Conservation (phyloP, 2,888 invertebrate species). For the Zelleria hepariella region DNA sequence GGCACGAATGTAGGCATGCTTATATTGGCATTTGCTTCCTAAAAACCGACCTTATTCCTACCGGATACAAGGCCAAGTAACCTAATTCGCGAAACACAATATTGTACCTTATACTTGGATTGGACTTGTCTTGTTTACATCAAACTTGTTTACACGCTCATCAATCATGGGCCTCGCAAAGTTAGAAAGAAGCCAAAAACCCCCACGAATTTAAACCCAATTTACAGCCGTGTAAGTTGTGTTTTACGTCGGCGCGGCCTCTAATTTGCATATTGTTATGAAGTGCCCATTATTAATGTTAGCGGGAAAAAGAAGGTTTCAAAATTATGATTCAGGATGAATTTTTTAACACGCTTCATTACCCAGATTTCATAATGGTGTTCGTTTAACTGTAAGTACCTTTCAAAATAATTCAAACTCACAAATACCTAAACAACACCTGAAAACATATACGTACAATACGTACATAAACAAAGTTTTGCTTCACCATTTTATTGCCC, state of each 20-base stretch:
- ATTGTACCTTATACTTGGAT: neutral
- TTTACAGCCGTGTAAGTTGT: neutral
- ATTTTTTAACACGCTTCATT: neutral
- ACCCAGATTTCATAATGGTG: neutral
- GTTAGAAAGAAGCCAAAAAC: neutral
- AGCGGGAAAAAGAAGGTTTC: neutral
- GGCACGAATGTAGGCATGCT: neutral
- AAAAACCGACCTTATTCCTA: neutral
- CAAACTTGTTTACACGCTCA: slow-evolving; percentile 4
- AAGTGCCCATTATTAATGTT: neutral
- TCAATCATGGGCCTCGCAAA: slow-evolving; percentile 6
- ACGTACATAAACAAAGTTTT: too few species aligned
- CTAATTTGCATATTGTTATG: neutral
- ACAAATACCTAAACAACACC: too few species aligned
- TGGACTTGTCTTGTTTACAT: neutral
- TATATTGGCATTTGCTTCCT: too few species aligned
- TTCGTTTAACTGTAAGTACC: neutral
- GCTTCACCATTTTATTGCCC: too few species aligned
- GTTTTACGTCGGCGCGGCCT: neutral
- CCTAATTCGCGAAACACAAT: neutral
- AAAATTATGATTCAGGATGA: neutral
- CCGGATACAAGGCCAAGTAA: neutral
- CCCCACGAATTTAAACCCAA: neutral
- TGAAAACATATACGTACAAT: too few species aligned
- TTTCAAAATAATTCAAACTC: neutral